Base-by-base conservation (phyloP, 2,113 vertebrate genomes). In the Sapayoa aenigma region DNA sequence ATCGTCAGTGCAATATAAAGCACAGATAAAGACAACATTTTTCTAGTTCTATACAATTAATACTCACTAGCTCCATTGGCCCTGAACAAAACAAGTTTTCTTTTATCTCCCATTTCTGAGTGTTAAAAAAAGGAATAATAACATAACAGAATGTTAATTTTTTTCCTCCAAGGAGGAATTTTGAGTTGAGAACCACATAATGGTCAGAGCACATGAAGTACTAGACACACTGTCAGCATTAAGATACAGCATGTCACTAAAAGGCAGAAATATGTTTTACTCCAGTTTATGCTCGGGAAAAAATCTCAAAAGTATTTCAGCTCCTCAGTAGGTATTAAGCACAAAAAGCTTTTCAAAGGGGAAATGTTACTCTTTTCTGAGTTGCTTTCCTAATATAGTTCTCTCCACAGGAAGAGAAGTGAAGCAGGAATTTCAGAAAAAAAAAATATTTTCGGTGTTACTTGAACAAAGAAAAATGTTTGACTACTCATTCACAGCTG, bases 381-480 rank as follows among this genome's bases (percentile, higher is more conserved):
- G 71, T 82, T 84, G 52, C 49, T 82, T 91, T 92, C 87, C 47
- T 86, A 67, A 94, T 92, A 95, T 47, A 87, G 86, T 68, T 89
- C 27, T 84, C 87, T 72, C 93, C 41, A 60, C 84, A 87, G 69
- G 80, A 84, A 10, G 25, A 90, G 49, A 92, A 96, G 41, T 55
- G 24, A 80, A 82, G 69, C 17, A 66, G 23, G 30, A 94, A 91
- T 68, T 78, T 58, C 65, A 52, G 53, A 41, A 83, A 73, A 41
- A 83, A 73, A 90, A 56, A 15, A 33, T 49, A 42, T 41, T 84
- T 81, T 77, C 52, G 84, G 28, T 81, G 76, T 41, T 84, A 92
- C 6, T 52, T 21, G 63, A 82, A 89, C 76, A 92, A 91, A 89
- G 55, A 44, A 71, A 86, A 84, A 30, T 68, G 56, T 33, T 90